Base-by-base conservation (phyloP, 2,797 vertebrate genomes). In the Xiphorhynchus erythropygius region DNA sequence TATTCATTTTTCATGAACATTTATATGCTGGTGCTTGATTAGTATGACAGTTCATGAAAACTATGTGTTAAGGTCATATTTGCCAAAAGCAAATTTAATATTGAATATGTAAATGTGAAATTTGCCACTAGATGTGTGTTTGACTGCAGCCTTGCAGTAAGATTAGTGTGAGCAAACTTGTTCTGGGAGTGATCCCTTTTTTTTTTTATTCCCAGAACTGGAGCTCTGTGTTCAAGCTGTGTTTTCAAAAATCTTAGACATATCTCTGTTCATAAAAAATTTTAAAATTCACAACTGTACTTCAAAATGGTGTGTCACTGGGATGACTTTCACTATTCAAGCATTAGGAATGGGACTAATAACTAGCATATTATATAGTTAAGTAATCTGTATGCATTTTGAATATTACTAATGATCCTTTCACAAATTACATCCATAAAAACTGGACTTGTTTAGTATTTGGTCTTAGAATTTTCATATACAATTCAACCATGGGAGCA, bases 41-140 rank as follows among this genome's bases (percentile, higher is more conserved):
- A 96, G 33, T 73, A 69, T 84, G 90, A 55, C 59, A 78, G 0
- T 85, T 95, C 76, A 62, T 89, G 82, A 84, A 92, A 94, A 96
- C 65, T 88, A 86, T 91, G 79, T 94, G 73, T 94, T 92, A 96
- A 93, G 87, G 87, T 95, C 73, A 46, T 95, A 87, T 96, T 95
- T 96, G 87, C 93, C 55, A 81, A 46, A 41, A 89, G 89, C 65
- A 92, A 77, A 78, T 91, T 94, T 94, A 75, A 84, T 91, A 92
- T 78, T 90, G 89, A 87, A 75, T 93, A 96, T 94, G 95, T 89
- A 95, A 96, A 96, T 92, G 94, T 96, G 91, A 93, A 96, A 97
- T 96, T 95, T 96, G 80, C 91, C 50, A 32, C 56, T 81, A 57
- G 68, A 65, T 91, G 62, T 78, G 21, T 91, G 41, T 94, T 93